Conservation (phyloP, 2,888 invertebrate species). For the Anarsia innoxiella region DNA sequence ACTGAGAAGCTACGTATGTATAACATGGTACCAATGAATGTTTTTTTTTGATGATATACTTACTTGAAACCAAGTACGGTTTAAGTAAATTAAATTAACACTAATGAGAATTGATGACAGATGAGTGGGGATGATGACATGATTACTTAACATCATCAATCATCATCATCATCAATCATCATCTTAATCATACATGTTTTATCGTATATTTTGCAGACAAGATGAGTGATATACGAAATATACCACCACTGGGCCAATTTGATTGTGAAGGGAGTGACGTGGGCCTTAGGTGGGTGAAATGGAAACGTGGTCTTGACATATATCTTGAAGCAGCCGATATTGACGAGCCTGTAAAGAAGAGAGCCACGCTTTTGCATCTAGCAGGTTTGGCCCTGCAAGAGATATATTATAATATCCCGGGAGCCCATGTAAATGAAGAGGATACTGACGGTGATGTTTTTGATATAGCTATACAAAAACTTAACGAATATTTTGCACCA, state of each 20-base stretch:
- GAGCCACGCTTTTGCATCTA: slow-evolving; percentile 8
- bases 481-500: background rate
- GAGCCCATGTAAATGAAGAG: slow-evolving; percentile 6
- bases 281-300: slow-evolving; percentile 10
- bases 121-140: too few species aligned
- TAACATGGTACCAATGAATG: too few species aligned
- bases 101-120: too few species aligned
- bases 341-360: background rate
- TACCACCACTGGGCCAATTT: slow-evolving; percentile 7
- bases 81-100: too few species aligned
- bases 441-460: slow-evolving; percentile 2
- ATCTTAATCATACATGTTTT: too few species aligned
- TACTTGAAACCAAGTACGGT: too few species aligned
- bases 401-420: slow-evolving; percentile 10
- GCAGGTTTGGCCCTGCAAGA: slow-evolving; percentile 11
- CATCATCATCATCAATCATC: too few species aligned
- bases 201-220: background rate
- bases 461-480: background rate
- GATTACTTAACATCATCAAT: too few species aligned
- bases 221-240: background rate
- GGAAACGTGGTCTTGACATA: slow-evolving; percentile 10
- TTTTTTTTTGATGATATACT: too few species aligned
- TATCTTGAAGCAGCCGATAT: slow-evolving; percentile 1
- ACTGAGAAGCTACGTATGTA: too few species aligned
- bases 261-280: slow-evolving; percentile 13